phyloP scores from a whole-genome alignment of 2,113 vertebrate genomes.

The Anolis sagrei region DNA sequence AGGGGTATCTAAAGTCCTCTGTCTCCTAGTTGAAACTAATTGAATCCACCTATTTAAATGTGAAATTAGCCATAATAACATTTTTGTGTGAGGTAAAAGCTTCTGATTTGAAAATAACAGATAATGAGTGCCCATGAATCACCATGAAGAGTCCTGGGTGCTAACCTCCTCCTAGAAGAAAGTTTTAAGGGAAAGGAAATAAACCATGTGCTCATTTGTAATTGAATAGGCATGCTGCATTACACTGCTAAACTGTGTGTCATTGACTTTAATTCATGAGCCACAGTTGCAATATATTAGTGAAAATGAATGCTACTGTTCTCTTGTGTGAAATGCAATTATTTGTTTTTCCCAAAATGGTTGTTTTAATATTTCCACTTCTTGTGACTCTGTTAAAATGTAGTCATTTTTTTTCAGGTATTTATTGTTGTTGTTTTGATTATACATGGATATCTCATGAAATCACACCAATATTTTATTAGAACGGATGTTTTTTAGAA shows the following conservation, averaged over 20 bases:
- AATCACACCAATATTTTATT: not conserved
- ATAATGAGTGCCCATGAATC: not conserved
- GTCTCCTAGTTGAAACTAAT: not conserved
- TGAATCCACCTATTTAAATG: constrained; percentile 19
- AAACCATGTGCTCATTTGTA: constrained; percentile 7
- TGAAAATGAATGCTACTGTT: constrained; percentile 18
- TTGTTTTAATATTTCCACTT: not conserved
- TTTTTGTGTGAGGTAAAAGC: constrained; percentile 13
- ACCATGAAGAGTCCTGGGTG: not conserved
- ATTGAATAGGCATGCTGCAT: constrained; percentile 7
- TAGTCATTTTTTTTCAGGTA: not conserved
- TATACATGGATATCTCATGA: not conserved
- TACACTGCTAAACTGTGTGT: constrained; percentile 12
- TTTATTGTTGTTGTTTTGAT: not conserved
- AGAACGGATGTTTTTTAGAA: not conserved
- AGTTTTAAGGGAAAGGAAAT: constrained; percentile 20
- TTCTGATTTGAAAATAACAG: constrained; percentile 13
- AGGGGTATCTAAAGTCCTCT: not conserved
- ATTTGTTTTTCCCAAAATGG: not conserved
- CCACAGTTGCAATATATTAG: constrained; percentile 33
- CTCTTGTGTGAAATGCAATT: not conserved
- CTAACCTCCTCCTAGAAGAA: not conserved
- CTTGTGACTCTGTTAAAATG: not conserved
- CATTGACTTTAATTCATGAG: constrained; percentile 27
- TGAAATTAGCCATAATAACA: constrained; percentile 16